Base-by-base conservation (phyloP, 2,797 vertebrate species). In the Sebastes baramenuke region DNA sequence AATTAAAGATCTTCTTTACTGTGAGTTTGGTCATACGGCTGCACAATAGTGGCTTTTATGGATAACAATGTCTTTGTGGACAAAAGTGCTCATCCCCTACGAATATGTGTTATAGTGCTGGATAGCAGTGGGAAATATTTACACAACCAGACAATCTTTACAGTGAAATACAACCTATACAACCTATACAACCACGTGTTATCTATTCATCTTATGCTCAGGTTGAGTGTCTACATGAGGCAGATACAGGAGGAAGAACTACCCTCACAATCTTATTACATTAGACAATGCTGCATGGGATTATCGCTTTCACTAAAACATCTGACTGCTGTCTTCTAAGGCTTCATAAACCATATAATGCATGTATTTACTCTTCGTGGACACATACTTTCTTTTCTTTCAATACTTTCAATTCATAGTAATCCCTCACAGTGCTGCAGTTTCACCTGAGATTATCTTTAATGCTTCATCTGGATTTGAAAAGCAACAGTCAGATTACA, bases 151-250 rank as follows among this genome's bases (percentile, higher is more conserved):
- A 68, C 25, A 59, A 38, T 25, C 12, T 75, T 49, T 18, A 24
- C 22, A 60, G 34, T 34, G 70, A 80, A 64, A 77, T 69, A 27
- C n/a, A 72, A 65, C 64, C 29, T 34, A 77, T 69, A 27, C n/a
- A 72, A 65, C 64, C 29, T 34, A 16, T 27, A 20, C 20, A 65
- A 46, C 72, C 61, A 77, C 58, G 58, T 78, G 64, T 70, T 71
- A 74, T 42, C 36, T 78, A 77, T 77, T 83, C 27, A 83, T 75
- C 75, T 79, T 60, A 55, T 46, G 24, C 25, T 70, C 14, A 71
- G 34, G 36, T 25, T 76, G 16, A 58, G 49, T 72, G 38, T 70
- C 72, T 32, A 34, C 25, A 66, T 70, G 62, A 79, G 64, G 67
- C 67, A 77, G 75, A 72, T 32, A 46, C 14, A 60, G 72, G 38